A percentile compares a stretch with the other conserved stretches of the same genome.
Conservation (phyloP, 2,888 invertebrate species). For the Abrostola tripartita region DNA sequence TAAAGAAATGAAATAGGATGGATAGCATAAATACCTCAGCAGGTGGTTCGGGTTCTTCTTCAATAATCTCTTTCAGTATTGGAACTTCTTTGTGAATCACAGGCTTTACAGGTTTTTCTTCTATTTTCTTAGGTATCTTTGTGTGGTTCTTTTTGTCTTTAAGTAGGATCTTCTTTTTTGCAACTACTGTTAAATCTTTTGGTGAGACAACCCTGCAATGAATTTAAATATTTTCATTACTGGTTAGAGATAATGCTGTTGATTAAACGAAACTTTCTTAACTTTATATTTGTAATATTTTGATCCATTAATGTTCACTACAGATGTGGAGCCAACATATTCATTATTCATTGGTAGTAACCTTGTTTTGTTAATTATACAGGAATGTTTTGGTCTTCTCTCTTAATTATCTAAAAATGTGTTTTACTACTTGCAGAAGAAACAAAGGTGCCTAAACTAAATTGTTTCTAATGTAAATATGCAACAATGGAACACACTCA, state of each 20-base stretch:
- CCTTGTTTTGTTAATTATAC: no score
- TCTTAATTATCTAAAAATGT: no score
- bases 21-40: constrained; percentile 36
- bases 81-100: constrained; percentile 37
- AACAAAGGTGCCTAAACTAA: no score
- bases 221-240: no score
- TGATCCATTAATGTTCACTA: no score
- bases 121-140: constrained; percentile 41
- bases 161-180: constrained; percentile 73
- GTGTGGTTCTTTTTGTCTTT: constrained; percentile 58
- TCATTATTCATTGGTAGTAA: neutral
- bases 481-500: constrained; percentile 62
- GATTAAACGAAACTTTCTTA: no score
- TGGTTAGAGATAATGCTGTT: no score
- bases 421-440: no score
- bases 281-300: no score
- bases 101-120: constrained; percentile 45
- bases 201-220: constrained; percentile 77
- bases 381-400: no score
- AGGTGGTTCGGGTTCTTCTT: constrained; percentile 49
- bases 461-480: neutral
- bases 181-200: constrained; percentile 77
- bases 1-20: no score
- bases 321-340: neutral
- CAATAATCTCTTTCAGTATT: constrained; percentile 36